Conservation (phyloP, 1,140 invertebrate species). For the Cardiocondyla obscurior region DNA sequence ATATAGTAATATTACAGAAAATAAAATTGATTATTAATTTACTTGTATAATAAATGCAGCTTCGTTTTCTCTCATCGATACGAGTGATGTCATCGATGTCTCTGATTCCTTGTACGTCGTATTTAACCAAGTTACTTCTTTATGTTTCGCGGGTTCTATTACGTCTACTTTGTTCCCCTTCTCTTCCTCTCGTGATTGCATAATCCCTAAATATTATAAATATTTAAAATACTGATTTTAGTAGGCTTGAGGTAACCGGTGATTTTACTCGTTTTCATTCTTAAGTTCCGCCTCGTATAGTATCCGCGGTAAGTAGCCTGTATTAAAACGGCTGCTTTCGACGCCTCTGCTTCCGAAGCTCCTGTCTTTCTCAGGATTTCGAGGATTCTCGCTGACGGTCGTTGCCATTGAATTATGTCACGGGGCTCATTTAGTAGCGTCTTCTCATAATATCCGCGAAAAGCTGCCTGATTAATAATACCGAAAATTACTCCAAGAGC, state of each 20-base stretch:
- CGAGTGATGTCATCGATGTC: too few relatives aligned
- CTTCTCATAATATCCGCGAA: conserved; percentile 72
- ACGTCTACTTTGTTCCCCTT: conserved; percentile 27
- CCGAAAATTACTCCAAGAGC: neutral
- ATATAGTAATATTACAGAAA: neutral
- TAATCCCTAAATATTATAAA: conserved; percentile 2
- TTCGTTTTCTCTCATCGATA: conserved; percentile 73
- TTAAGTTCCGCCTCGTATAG: conserved; percentile 78
- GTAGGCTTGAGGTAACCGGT: neutral
- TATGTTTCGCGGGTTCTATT: conserved; percentile 60
- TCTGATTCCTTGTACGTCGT: conserved; percentile 76
- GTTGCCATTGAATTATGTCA: conserved; percentile 82
- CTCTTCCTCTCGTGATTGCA: conserved; percentile 32
- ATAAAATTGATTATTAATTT: too few relatives aligned
- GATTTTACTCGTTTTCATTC: conserved; percentile 59
- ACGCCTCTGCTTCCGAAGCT: conserved; percentile 79
- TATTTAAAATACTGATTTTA: neutral
- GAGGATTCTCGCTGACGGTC: conserved; percentile 81
- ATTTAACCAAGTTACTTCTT: conserved; percentile 73
- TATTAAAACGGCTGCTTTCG: conserved; percentile 80
- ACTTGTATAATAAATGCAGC: conserved; percentile 80
- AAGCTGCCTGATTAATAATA: conserved; percentile 52
- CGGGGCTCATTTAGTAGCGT: conserved; percentile 71
- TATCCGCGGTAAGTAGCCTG: conserved; percentile 83
- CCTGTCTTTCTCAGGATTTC: conserved; percentile 80